Conservation (phyloP, 2,113 vertebrate genomes). For the Pterocles gutturalis region DNA sequence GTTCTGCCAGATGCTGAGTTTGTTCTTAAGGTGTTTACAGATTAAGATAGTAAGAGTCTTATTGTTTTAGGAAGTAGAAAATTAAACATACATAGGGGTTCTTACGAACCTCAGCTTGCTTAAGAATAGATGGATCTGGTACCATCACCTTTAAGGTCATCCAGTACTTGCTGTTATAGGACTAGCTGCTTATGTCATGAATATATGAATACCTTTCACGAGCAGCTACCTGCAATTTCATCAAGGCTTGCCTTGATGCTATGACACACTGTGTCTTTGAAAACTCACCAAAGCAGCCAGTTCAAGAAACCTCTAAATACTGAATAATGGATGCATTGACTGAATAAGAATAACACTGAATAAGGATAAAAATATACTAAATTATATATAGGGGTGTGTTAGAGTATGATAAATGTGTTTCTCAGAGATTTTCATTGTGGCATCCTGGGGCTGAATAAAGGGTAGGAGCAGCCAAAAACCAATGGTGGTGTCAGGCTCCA, state of each 20-base stretch:
- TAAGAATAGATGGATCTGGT: neutral
- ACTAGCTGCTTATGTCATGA: neutral
- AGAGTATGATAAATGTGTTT: neutral
- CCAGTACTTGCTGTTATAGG: neutral
- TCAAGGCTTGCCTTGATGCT: neutral
- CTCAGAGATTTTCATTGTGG: neutral
- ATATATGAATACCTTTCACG: fast-evolving
- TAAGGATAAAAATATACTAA: neutral
- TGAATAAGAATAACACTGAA: neutral
- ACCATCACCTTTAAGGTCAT: neutral
- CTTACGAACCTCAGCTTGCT: neutral
- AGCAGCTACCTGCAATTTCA: neutral
- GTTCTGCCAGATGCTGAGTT: neutral
- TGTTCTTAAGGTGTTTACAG: neutral
- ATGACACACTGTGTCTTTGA: neutral
- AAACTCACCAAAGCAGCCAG: neutral
- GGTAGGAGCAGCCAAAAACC: neutral
- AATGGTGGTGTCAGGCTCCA: neutral
- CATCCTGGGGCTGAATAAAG: neutral
- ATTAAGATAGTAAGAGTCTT: neutral
- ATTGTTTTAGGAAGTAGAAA: neutral
- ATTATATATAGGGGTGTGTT: neutral
- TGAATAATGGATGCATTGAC: neutral
- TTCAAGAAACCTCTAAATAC: neutral
- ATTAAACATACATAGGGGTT: neutral